Base-by-base conservation (phyloP, 2,797 vertebrate genomes). In the Phrynocephalus vlangalii region DNA sequence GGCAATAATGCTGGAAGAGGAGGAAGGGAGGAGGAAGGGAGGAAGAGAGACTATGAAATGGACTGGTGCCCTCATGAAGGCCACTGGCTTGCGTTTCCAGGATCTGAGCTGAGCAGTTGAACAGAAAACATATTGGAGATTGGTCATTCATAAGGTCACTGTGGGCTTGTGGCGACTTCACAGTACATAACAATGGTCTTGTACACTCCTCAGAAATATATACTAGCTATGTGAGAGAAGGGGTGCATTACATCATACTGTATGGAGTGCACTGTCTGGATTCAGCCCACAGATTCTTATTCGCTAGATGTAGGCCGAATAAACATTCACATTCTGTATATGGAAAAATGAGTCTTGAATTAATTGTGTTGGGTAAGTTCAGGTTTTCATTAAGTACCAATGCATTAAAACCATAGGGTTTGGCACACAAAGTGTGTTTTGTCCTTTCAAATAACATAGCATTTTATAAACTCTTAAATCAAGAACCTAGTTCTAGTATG, bases 391-490 rank as follows among this genome's bases (percentile, higher is more conserved):
- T 38, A 68, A 50, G 26, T 18, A 68, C 20, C 20, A 68, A 52
- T 9, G 2, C 9, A 5, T 67, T 67, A 73, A 73, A 81, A 24
- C 78, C 60, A 84, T 86, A 52, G 6, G 77, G 10, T 52, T 83
- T 80, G 87, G 89, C 92, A 66, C 84, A 80, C 4, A 89, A 44
- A 28, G 87, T 52, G 3, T 68, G 30, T 63, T 63, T 63, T 73
- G 30, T 56, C 44, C 22, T 77, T 92, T 93, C 89, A 82, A 88
- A 91, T 88, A 91, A 86, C 83, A 89, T 91, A 84, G 90, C 91
- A 70, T 85, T 4, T 9, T 22, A 5, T 67, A 87, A 79, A 50
- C 7, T 30, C 82, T 68, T 76, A 78, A 91, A 93, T 88, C 86
- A 93, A 88, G 73, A 94, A 71, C 66, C 56, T 70, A 86, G 80